Evolutionary conservation across 2,113 vertebrate species (phyloP).

Genomic region (Podocnemis expansa): DNA sequence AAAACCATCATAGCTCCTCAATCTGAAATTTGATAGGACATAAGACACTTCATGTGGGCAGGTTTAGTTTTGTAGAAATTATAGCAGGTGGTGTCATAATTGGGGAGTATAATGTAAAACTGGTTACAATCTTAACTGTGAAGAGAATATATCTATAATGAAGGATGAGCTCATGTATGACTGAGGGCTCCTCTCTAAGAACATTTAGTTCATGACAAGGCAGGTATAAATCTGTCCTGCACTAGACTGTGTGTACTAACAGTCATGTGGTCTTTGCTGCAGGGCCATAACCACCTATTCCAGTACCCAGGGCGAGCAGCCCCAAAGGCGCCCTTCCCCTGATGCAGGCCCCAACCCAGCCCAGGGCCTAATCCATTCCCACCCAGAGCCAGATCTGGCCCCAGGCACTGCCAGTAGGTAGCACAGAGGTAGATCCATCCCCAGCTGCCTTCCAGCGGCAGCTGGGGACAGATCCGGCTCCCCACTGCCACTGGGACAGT

Average conservation of each 20-base stretch:
- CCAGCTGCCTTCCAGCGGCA: no score
- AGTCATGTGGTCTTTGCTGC: background rate
- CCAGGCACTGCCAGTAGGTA: no score
- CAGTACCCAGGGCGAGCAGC: no score
- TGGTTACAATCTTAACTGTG: background rate
- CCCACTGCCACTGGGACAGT: no score
- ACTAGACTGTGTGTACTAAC: background rate
- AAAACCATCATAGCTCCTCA: background rate
- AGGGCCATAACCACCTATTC: no score
- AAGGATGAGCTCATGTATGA: background rate
- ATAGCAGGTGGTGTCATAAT: background rate
- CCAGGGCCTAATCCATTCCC: no score
- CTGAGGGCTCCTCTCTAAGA: background rate
- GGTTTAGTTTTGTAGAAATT: background rate
- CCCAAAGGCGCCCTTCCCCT: no score
- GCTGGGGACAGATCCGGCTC: no score
- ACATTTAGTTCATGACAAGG: background rate
- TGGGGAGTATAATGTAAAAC: background rate
- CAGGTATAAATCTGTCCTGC: background rate
- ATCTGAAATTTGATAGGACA: background rate
- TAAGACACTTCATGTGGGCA: background rate
- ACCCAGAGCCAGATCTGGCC: no score
- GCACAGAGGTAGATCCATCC: no score
- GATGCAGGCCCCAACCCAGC: no score
- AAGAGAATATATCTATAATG: background rate